Conservation (phyloP, 2,888 invertebrate species). For the Trichogramma evanescens region DNA sequence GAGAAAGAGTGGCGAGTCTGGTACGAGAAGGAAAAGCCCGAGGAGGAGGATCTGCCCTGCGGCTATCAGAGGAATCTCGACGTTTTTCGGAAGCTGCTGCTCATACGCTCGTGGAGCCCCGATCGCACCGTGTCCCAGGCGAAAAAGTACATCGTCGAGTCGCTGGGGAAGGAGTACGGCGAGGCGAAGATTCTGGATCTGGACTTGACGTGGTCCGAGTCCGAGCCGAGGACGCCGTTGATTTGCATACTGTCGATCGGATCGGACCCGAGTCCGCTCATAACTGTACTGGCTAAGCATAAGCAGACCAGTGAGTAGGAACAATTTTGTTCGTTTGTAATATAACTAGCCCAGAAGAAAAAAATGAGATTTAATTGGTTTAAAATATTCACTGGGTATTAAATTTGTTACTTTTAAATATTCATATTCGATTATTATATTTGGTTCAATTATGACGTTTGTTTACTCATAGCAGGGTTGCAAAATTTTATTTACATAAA, state of each 20-base stretch:
- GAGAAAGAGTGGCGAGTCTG: slow-evolving; percentile 84
- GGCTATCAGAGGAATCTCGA: slow-evolving; percentile 81
- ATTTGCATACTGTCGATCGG: slow-evolving; percentile 91
- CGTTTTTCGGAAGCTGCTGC: slow-evolving; percentile 76
- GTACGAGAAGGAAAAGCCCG: slow-evolving; percentile 91
- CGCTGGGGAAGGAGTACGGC: slow-evolving; percentile 78
- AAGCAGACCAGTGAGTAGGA: slow-evolving; percentile 69
- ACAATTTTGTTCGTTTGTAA: slow-evolving; percentile 12
- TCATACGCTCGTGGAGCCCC: slow-evolving; percentile 91
- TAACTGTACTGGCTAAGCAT: slow-evolving; percentile 76
- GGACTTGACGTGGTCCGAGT: slow-evolving; percentile 84
- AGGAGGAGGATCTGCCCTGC: slow-evolving; percentile 84
- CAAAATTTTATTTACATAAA: too few species aligned
- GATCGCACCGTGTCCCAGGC: slow-evolving; percentile 92
- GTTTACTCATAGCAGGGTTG: too few species aligned
- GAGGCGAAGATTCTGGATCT: slow-evolving; percentile 88
- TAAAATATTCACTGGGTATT: too few species aligned
- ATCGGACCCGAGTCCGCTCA: slow-evolving; percentile 94
- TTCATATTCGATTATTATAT: too few species aligned
- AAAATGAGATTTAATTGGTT: neutral
- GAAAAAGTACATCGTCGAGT: slow-evolving; percentile 83
- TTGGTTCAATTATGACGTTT: too few species aligned
- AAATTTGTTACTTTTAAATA: too few species aligned
- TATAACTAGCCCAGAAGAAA: neutral
- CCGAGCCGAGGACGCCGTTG: slow-evolving; percentile 79